Conservation (phyloP, 1,140 invertebrate species). For the Ectropis grisescens region DNA sequence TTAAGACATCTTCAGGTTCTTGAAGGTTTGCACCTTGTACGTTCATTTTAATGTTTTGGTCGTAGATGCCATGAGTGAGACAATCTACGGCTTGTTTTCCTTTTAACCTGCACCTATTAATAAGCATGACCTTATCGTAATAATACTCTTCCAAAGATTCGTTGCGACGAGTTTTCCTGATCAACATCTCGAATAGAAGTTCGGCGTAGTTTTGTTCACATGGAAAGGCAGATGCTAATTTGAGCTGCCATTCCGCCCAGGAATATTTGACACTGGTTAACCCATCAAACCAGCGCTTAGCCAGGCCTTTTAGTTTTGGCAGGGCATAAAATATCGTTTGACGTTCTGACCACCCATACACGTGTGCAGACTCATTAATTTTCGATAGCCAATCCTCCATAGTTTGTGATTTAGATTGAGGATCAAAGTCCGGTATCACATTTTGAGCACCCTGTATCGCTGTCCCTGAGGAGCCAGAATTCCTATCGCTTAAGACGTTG, state of each 20-base stretch:
- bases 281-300: slow-evolving; percentile 1
- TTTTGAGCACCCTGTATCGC: no score
- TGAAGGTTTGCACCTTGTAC: no score
- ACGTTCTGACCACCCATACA: not conserved
- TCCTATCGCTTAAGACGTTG: no score
- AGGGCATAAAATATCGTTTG: not conserved
- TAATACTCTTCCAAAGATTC: no score
- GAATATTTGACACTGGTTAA: not conserved
- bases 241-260: not conserved
- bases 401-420: not conserved
- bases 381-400: slow-evolving; percentile 1
- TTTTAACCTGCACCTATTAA: no score
- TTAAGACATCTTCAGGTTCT: no score
- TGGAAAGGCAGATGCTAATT: not conserved
- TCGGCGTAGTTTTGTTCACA: not conserved
- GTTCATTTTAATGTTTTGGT: no score
- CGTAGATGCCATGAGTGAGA: no score
- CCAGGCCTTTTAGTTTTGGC: not conserved
- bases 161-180: no score
- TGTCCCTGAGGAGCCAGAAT: no score
- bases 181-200: not conserved
- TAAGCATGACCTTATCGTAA: no score
- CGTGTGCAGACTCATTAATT: not conserved
- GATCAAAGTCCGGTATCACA: not conserved
- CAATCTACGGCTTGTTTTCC: no score